Conservation (phyloP, 2,113 vertebrate genomes). For the Bubalus kerabau region DNA sequence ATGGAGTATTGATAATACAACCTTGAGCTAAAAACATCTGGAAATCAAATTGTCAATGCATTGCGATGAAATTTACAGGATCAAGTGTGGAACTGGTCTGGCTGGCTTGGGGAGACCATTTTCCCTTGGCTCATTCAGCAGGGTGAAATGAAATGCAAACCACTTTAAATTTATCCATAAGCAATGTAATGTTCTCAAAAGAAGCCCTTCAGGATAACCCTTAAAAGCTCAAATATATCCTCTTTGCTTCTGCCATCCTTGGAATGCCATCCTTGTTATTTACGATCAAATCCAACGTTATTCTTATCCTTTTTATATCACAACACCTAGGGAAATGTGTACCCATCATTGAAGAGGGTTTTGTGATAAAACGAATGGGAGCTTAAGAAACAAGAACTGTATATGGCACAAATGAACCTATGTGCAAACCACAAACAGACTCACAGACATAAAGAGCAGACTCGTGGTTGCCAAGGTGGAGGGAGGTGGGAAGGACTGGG, state of each 20-base stretch:
- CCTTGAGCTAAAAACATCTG: background rate
- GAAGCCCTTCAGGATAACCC: background rate
- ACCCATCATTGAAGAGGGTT: background rate
- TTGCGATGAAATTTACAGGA: background rate
- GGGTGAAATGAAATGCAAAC: constrained; percentile 10
- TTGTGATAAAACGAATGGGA: background rate
- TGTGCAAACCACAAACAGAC: background rate
- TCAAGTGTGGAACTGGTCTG: background rate
- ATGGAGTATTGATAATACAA: background rate
- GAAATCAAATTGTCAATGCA: background rate
- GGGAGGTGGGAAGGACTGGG: background rate
- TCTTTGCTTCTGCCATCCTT: background rate
- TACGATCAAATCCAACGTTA: background rate
- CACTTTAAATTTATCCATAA: background rate
- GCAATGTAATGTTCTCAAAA: background rate
- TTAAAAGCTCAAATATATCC: background rate
- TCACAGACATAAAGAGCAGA: background rate
- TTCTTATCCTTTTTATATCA: background rate
- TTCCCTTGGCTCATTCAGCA: background rate
- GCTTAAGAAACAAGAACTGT: background rate
- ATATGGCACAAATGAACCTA: background rate
- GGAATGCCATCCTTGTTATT: background rate
- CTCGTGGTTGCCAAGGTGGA: accelerated
- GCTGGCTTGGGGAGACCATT: background rate
- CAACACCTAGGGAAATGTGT: background rate